These are phyloP conservation scores for Pelodiscus sinensis DNA, from an alignment of 2,113 vertebrate genomes.

Conservation along the genomic window DNA sequence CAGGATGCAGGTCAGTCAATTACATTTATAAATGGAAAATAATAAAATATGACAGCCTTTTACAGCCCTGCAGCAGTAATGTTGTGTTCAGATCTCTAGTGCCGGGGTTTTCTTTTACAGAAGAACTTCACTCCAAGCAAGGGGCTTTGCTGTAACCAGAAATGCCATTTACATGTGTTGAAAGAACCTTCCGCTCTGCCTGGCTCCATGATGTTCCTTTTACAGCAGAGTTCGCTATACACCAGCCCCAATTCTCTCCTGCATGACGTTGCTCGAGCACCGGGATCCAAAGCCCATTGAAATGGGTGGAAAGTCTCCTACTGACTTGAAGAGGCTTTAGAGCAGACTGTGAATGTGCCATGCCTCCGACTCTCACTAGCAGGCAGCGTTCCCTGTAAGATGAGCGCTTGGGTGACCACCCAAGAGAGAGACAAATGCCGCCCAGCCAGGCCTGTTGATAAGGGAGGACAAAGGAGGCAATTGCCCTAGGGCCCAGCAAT, in stretches of 20 bases:
- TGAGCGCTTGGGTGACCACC: too few relatives aligned
- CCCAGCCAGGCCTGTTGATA: too few relatives aligned
- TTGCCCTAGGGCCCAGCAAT: too few relatives aligned
- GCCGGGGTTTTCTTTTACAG: background rate
- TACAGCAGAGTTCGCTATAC: accelerated
- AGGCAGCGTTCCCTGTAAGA: background rate
- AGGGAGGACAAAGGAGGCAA: too few relatives aligned
- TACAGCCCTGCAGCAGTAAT: background rate
- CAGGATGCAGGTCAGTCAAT: background rate
- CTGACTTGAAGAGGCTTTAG: background rate
- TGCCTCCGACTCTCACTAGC: background rate
- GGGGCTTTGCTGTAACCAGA: background rate
- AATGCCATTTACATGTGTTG: background rate
- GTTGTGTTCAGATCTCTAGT: background rate
- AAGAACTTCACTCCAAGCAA: background rate
- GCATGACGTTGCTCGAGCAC: background rate
- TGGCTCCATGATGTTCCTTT: background rate
- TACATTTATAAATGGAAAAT: background rate
- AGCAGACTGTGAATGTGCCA: background rate
- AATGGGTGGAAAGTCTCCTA: background rate
- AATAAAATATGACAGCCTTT: background rate
- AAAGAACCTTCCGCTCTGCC: background rate
- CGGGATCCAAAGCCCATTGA: background rate
- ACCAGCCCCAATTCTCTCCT: background rate
- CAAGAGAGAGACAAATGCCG: too few relatives aligned